These are phyloP conservation scores for Drosophila novamexicana DNA, from an alignment of 1,140 invertebrate genomes.

Conservation along the genomic window DNA sequence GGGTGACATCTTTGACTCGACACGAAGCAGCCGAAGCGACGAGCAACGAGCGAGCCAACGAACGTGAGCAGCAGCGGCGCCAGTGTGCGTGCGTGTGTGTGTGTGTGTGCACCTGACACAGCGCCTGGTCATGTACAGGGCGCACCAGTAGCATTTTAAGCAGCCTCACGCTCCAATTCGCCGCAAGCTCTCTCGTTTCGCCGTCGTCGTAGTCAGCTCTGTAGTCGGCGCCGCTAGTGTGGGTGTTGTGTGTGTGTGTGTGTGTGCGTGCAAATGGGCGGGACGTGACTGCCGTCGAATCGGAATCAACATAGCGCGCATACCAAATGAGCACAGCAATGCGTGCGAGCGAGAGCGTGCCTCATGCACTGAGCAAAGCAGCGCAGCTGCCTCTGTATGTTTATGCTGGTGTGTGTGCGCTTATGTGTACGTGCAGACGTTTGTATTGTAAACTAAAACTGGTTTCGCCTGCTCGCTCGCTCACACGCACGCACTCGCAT, in stretches of 20 bases:
- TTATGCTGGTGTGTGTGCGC: slow-evolving; percentile 8
- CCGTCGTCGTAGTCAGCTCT: slow-evolving; percentile 14
- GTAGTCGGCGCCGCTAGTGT: slow-evolving; percentile 5
- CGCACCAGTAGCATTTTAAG: slow-evolving; percentile 84
- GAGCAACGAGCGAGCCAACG: slow-evolving; percentile 29
- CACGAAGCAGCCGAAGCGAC: slow-evolving; percentile 47
- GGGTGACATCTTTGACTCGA: slow-evolving; percentile 79
- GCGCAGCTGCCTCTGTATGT: slow-evolving; percentile 40
- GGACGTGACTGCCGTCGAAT: slow-evolving; percentile 85
- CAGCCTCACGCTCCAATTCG: slow-evolving; percentile 82
- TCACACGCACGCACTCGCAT: slow-evolving; percentile 7
- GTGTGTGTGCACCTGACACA: slow-evolving; percentile 78
- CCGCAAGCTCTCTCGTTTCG: slow-evolving; percentile 52
- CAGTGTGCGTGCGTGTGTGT: slow-evolving; percentile 28
- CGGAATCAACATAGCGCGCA: slow-evolving; percentile 83
- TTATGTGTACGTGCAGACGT: slow-evolving; percentile 45
- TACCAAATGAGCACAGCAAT: slow-evolving; percentile 73
- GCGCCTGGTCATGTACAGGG: slow-evolving; percentile 77
- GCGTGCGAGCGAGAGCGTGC: slow-evolving; percentile 45
- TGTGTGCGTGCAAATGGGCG: slow-evolving; percentile 84
- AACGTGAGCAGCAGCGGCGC: slow-evolving; percentile 32
- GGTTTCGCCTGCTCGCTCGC: slow-evolving; percentile 31
- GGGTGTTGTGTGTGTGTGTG: slow-evolving; percentile 35
- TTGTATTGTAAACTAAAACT: slow-evolving; percentile 44
- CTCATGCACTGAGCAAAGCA: slow-evolving; percentile 15